Base-by-base conservation (phyloP, 2,888 invertebrate genomes). In the Lithodes maja region DNA sequence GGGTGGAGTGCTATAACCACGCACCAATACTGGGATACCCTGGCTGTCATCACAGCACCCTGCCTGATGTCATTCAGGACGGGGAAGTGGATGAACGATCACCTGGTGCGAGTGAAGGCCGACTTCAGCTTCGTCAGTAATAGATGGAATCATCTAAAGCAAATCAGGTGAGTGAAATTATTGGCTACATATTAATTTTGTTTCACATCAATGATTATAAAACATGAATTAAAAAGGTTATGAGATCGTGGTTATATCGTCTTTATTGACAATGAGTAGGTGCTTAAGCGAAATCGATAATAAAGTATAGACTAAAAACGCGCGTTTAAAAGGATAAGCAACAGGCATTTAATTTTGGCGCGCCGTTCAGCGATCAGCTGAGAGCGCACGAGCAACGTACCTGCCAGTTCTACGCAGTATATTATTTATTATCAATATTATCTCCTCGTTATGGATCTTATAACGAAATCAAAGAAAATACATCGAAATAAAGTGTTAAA, bases 381-480 rank as follows among this genome's bases (percentile, higher is more conserved):
- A 82, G 55, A 61, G 81, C 81, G 81, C 81, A 82, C 33, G 81
- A 82, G 81, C 68, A 82, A 49, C n/a, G 0, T 50, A 68, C 3
- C 81, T 82, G 68, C 81, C 81, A 68, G 12, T 68, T 7, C 5
- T 15, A 15, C n/a, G 1, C 33, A 68, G 15, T 12, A n/a, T 3
- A 49, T 12, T 12, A 2, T 9, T 82, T 82, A 49, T 50, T 68
- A 68, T 68, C 68, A 82, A 50, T 49, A 82, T 12, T 68, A 15
- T 17, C 54, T 0, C 54, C 1, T 79, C 53, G 53, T 50, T 12
- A 3, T 52, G 3, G 2, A 49, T 2, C 1, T 7, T 2, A 80
- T n/a, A 80, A 9, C 55, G 2, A 15, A 17, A 1, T 77, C 1
- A 80, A 54, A 55, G 53, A 54, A 12, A 80, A 3, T 61, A 5